Evolutionary conservation across 2,888 invertebrate species (phyloP).

Genomic region (Eurytoma californica): DNA sequence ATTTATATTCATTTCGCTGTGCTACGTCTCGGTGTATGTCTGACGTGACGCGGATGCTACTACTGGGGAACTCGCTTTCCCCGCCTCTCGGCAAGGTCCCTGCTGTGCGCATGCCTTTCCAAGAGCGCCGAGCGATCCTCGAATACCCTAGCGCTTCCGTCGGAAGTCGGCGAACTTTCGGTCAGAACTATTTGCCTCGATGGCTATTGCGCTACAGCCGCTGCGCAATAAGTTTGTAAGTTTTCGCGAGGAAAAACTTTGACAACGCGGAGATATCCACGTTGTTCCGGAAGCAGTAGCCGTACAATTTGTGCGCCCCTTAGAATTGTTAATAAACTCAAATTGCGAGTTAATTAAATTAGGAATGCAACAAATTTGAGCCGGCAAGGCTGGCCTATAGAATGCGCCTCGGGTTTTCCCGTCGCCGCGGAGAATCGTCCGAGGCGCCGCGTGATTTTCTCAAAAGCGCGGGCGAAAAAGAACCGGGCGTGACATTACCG

Average conservation of each 20-base stretch:
- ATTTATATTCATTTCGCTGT: conserved; percentile 32
- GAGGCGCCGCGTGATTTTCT: background rate
- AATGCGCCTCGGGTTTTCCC: no score
- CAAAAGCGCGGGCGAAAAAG: background rate
- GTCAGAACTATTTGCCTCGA: no score
- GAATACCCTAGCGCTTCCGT: no score
- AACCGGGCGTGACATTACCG: background rate
- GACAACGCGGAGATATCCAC: no score
- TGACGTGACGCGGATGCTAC: conserved; percentile 9
- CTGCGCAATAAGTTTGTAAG: no score
- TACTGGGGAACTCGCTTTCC: background rate
- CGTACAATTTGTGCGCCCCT: background rate
- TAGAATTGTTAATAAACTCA: background rate
- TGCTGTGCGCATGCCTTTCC: background rate
- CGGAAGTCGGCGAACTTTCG: no score
- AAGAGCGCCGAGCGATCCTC: background rate
- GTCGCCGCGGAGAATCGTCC: background rate
- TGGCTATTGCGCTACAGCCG: no score
- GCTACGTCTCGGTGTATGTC: background rate
- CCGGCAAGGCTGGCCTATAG: background rate
- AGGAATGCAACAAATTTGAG: background rate
- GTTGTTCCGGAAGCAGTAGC: background rate
- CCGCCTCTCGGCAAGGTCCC: background rate
- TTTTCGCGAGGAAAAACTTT: no score
- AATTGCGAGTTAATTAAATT: background rate